Base-by-base conservation (phyloP, 2,888 invertebrate species). In the Conops quadrifasciatus region DNA sequence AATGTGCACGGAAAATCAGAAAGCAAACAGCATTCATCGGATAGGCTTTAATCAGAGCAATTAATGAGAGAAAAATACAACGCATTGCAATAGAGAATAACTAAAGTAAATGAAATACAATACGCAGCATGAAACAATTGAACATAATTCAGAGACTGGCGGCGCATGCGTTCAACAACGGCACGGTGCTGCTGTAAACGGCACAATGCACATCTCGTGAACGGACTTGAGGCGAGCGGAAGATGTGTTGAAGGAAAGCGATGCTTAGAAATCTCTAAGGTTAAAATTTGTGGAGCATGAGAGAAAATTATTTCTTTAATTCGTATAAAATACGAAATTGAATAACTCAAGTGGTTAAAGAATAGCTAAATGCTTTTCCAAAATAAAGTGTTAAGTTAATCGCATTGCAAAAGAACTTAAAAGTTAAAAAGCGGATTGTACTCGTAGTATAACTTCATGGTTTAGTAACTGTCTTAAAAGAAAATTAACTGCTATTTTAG, bases 41-140 rank as follows among this genome's bases (percentile, higher is more conserved):
- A 24, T 28, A 26, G 15, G 16, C 24, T 56, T 53, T 66, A 66
- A 66, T 66, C 53, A 66, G 66, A 66, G 56, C 53, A 66, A 66
- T 30, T 67, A 66, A 53, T 53, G 26, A 49, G 56, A 56, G 45
- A 47, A 60, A 16, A 13, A 53, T 11, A 65, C 2, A 65, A 45
- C 24, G 58, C 59, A 47, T 30, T 16, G 21, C 5, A 24, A 47
- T 49, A 16, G n/a, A n/a, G 28, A n/a, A 15, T 11, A 28, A 53
- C 19, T n/a, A 51, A 66, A 13, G n/a, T n/a, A 36, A 30, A 45
- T 58, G 58, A 53, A 53, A 62, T 62, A 15, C 19, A 66, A 53
- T 66, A 66, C 51, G 51, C 28, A 49, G 26, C 16, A 16, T 30
- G n/a, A 64, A 49, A 51, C 65, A 56, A 66, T 56, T 66, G 53